Evolutionary conservation across 2,113 vertebrate species (phyloP), one percentile per base, ranked within the genome.

Genomic region (Entelurus aequoreus): DNA sequence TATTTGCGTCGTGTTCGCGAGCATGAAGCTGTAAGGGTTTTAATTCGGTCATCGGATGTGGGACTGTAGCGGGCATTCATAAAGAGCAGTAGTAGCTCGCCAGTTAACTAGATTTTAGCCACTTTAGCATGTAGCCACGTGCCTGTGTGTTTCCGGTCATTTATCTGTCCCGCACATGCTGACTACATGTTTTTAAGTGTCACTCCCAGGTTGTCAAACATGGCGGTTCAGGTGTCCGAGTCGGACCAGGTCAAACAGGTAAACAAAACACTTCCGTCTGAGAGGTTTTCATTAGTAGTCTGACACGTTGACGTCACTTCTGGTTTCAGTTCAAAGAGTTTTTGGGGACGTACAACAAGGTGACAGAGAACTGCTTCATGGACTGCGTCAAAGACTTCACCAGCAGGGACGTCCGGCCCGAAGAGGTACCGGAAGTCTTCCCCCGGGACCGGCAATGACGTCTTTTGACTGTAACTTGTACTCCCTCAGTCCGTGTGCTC

Each of bases 211-310:
- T 37, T 35, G 35, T 13, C 16, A 40, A 21, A 13, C 6, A 96
- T 99, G 96, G 93, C 94, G 59, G 89, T 87, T 59, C 94, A 95
- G 77, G 91, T 94, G 74, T 81, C 94, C 1, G 96, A 99, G 83
- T 86, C 94, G 14, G 96, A 99, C 74, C 96, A 99, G 79, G 94
- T 98, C 82, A 99, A 99, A 87, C 96, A 99, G 94, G 96, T 97
- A 82, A 54, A 6, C 8, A n/a, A 9, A 48, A 19, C 10, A 12
- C 19, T 48, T 16, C 7, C 4, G 12, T 36, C 21, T 6, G 4
- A 8, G 42, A 3, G 12, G 12, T 46, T 46, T 46, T 46, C 10
- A 46, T 46, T 46, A 46, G 1, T 46, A 11, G 11, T 28, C 28
- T 36, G 19, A 14, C 2, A 12, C 13, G 5, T 4, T 48, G 28